These are phyloP conservation scores for Brachionus calyciflorus DNA, from an alignment of 1,140 invertebrate species.

Conservation along the genomic window DNA sequence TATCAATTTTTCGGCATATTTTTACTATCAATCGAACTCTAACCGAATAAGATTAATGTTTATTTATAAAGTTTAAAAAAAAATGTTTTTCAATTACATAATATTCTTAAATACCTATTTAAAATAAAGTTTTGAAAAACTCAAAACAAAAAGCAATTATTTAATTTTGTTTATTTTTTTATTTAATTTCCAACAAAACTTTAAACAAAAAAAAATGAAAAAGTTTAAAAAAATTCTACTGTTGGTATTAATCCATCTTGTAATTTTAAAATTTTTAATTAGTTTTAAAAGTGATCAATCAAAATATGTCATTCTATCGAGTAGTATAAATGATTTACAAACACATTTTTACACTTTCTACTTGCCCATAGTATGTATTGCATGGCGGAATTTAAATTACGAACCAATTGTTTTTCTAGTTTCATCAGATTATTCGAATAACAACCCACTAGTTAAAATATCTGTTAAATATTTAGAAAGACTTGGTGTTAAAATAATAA, in stretches of 20 bases:
- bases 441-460: neutral
- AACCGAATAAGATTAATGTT: too few species aligned
- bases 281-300: neutral
- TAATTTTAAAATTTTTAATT: neutral
- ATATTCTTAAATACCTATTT: too few species aligned
- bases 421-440: neutral
- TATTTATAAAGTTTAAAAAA: too few species aligned
- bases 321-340: constrained; percentile 11
- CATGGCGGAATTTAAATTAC: constrained; percentile 1
- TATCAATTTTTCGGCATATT: too few species aligned
- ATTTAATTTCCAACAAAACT: too few species aligned
- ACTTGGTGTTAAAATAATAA: neutral
- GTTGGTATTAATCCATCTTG: neutral
- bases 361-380: neutral
- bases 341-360: constrained; percentile 28
- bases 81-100: too few species aligned
- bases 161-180: too few species aligned
- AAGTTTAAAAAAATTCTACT: too few species aligned
- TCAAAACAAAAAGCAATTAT: too few species aligned
- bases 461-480: neutral
- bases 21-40: too few species aligned
- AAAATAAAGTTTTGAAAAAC: too few species aligned
- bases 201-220: too few species aligned
- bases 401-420: constrained; percentile 23
- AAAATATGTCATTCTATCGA: neutral